Evolutionary conservation across 2,113 vertebrate genomes (phyloP).

Genomic region (Scortum barcoo): DNA sequence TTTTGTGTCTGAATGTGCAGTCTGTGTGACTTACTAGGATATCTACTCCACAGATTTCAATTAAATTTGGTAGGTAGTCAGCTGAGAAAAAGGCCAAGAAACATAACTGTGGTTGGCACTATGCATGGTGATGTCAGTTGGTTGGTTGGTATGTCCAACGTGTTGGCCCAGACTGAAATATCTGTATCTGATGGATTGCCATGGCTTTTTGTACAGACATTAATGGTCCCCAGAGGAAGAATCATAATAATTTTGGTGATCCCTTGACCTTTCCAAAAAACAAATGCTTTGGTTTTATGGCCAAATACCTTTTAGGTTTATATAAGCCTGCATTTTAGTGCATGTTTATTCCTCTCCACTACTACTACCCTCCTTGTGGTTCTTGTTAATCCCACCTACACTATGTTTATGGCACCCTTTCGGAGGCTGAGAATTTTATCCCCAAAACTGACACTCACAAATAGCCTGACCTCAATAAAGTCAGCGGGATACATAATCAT

Average conservation of each 20-base stretch:
- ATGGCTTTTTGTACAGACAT: not conserved
- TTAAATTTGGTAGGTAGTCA: not conserved
- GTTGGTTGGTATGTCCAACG: not conserved
- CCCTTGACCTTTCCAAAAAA: not conserved
- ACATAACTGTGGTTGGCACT: not conserved
- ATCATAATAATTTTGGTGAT: not conserved
- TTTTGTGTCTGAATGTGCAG: slow-evolving; percentile 16
- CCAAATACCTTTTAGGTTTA: not conserved
- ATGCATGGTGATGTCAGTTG: not conserved
- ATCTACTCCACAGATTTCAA: slow-evolving; percentile 17
- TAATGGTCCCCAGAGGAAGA: not conserved
- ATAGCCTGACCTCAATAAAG: not conserved
- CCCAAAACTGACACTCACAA: too few species aligned
- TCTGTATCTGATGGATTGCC: not conserved
- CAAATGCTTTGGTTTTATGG: too few species aligned
- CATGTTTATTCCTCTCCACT: not conserved
- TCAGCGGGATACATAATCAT: not conserved
- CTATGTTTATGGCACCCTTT: not conserved
- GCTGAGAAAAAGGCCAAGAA: too few species aligned
- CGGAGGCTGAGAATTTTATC: too few species aligned
- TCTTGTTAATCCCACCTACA: not conserved
- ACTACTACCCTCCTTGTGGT: too few species aligned
- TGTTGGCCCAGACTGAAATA: not conserved
- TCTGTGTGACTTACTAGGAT: not conserved
- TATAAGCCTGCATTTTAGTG: not conserved